Percentiles rank a stretch among this genome's conserved stretches.
Conservation (phyloP, 2,113 vertebrate species). For the Scatophagus argus region DNA sequence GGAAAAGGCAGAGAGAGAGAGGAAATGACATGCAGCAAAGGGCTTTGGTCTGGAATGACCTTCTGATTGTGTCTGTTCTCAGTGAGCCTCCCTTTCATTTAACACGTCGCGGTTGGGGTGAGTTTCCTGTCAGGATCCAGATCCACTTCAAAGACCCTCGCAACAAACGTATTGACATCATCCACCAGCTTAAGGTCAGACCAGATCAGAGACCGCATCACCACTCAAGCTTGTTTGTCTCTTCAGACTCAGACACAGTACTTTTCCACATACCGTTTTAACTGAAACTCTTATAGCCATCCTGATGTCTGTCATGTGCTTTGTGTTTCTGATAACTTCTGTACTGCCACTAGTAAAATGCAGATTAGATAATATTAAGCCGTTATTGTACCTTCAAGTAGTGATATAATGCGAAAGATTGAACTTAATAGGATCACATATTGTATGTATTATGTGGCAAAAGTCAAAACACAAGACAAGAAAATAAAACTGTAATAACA, state of each 20-base stretch:
- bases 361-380: neutral
- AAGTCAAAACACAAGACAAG: neutral
- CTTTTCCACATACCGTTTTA: neutral
- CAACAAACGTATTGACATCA: slow-evolving; percentile 99
- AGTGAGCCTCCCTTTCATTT: slow-evolving; percentile 98
- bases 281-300: neutral
- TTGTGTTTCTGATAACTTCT: neutral
- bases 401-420: too few relatives aligned
- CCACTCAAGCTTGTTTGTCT: neutral
- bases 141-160: slow-evolving; percentile 98
- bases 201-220: slow-evolving; percentile 1
- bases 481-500: neutral
- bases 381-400: neutral
- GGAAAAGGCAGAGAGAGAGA: too few relatives aligned
- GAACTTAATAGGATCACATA: neutral
- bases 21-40: too few relatives aligned
- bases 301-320: neutral
- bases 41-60: too few relatives aligned
- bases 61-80: slow-evolving; percentile 52
- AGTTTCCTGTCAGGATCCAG: slow-evolving; percentile 98
- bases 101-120: slow-evolving; percentile 97
- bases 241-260: neutral
- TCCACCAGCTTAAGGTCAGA: slow-evolving; percentile 97
- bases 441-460: neutral
- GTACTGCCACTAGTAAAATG: neutral